These are phyloP conservation scores for Hydrophis major DNA, from an alignment of 2,797 vertebrate genomes.

Conservation along the genomic window DNA sequence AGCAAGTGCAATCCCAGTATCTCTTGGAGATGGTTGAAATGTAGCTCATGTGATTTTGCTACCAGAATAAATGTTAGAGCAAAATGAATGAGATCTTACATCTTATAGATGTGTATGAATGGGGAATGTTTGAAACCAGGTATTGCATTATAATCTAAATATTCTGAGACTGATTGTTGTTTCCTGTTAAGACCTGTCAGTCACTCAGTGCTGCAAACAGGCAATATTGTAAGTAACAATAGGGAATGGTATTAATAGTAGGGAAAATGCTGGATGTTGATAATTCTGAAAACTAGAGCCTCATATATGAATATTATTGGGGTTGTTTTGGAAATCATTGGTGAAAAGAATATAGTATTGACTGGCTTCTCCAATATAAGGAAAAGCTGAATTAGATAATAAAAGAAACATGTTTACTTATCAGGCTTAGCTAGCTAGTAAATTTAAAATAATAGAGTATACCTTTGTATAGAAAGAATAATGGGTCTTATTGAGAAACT, in stretches of 20 bases:
- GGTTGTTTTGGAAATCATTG: neutral
- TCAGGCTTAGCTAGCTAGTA: neutral
- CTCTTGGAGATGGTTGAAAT: neutral
- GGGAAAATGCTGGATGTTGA: neutral
- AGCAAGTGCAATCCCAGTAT: neutral
- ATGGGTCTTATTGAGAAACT: neutral
- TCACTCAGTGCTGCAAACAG: neutral
- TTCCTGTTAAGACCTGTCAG: neutral
- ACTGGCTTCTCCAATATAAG: neutral
- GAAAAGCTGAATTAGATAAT: conserved; percentile 5
- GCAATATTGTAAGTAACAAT: neutral
- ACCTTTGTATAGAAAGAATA: neutral
- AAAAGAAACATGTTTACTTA: conserved; percentile 3
- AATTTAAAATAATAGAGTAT: neutral
- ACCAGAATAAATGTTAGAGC: neutral
- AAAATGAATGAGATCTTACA: neutral
- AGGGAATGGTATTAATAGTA: neutral
- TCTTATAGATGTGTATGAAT: neutral
- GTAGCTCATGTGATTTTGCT: neutral
- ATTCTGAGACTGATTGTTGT: neutral
- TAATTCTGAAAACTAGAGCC: neutral
- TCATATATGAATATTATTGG: neutral
- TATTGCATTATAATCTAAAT: neutral
- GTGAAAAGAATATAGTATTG: neutral
- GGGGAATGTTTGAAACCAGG: neutral